Evolutionary conservation across 2,797 vertebrate genomes (phyloP).

Genomic region (Pachyuromys duprasi): DNA sequence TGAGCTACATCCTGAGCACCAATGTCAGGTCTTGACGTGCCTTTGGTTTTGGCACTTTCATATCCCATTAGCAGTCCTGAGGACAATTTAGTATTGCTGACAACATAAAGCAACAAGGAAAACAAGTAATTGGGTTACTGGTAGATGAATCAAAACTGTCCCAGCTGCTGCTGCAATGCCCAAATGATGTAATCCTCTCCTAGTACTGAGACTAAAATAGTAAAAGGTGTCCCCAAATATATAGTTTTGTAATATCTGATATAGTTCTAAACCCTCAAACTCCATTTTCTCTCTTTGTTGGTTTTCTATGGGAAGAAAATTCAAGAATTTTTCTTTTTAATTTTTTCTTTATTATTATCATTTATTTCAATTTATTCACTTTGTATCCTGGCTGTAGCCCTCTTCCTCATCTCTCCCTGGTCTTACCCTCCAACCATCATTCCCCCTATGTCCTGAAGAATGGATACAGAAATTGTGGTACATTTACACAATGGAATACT

Average conservation of each 20-base stretch:
- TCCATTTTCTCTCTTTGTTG: constrained; percentile 23
- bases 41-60: constrained; percentile 10
- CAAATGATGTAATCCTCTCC: background rate
- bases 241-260: background rate
- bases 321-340: constrained; percentile 12
- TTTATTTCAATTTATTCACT: too few relatives aligned
- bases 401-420: too few relatives aligned
- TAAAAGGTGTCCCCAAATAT: constrained; percentile 33
- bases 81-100: constrained; percentile 16
- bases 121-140: constrained; percentile 30
- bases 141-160: constrained; percentile 20
- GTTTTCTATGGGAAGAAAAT: constrained; percentile 56
- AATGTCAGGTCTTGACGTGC: background rate
- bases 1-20: background rate
- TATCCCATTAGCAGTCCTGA: background rate
- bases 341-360: too few relatives aligned
- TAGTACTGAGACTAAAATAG: background rate
- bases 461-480: too few relatives aligned
- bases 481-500: too few relatives aligned
- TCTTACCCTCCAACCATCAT: too few relatives aligned
- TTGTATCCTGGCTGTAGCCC: too few relatives aligned
- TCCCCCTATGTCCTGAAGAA: too few relatives aligned
- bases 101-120: background rate
- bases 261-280: constrained; percentile 36
- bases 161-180: constrained; percentile 5